A percentile compares a stretch with the other conserved stretches of the same genome.
Evolutionary conservation across 2,888 invertebrate genomes (phyloP).

Genomic region (Patella pellucida): DNA sequence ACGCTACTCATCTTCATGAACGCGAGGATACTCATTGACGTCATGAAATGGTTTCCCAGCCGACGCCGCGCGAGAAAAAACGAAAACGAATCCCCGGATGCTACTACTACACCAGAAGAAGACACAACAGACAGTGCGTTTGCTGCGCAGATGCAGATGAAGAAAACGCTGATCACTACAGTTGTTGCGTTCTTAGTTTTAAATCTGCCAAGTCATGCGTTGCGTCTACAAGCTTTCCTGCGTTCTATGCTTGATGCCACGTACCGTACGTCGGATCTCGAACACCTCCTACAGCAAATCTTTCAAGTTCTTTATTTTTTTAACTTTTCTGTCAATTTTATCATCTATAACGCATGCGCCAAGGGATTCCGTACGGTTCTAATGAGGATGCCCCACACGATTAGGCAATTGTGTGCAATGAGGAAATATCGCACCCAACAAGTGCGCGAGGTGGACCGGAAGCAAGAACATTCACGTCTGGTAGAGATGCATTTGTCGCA

Average conservation of each 20-base stretch:
- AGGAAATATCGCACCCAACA: background rate
- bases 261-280: conserved; percentile 41
- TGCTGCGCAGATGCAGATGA: conserved; percentile 72
- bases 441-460: conserved; percentile 17
- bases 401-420: conserved; percentile 23
- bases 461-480: conserved; percentile 41
- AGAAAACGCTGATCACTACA: conserved; percentile 86
- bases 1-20: conserved; percentile 81
- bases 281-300: conserved; percentile 70
- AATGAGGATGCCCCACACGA: conserved; percentile 31
- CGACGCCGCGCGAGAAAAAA: conserved; percentile 21
- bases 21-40: conserved; percentile 77
- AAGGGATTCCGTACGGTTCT: conserved; percentile 54
- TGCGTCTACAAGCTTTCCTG: conserved; percentile 53
- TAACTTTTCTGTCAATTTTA: conserved; percentile 81
- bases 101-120: background rate
- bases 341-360: conserved; percentile 79
- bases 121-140: background rate
- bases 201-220: conserved; percentile 73
- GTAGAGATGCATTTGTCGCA: conserved; percentile 54
- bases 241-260: conserved; percentile 40
- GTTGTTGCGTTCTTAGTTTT: conserved; percentile 84
- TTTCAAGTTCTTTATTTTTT: conserved; percentile 82
- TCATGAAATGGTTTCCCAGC: conserved; percentile 73
- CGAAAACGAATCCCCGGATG: conserved; percentile 31